Evolutionary conservation across 2,113 vertebrate genomes (phyloP), one percentile per base, ranked within the genome.

Genomic region (Lophochroa leadbeateri): DNA sequence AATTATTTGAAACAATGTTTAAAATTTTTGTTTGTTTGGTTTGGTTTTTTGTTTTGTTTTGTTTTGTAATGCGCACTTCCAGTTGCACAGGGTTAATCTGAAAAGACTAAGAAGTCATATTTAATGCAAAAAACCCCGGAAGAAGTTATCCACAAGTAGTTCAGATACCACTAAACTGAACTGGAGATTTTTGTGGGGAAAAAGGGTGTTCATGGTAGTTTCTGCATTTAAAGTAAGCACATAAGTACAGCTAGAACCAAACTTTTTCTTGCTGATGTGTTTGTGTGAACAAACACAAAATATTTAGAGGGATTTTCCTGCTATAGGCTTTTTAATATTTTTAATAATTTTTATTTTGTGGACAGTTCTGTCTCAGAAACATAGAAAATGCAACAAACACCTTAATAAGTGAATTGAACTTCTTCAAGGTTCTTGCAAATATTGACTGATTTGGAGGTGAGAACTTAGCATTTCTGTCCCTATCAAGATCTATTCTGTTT

Each of bases 51-150:
- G 8, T 50, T 50, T 50, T 50, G 25, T 50, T 52, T 52, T 52
- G 50, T 52, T 57, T 64, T 61, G 10, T 7, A 64, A 88, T 39
- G 25, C 0, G 0, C 39, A 44, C 50, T 71, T 79, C 15, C 52
- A 88, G 29, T 7, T 61, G 20, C 70, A 67, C 5, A 68, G 12
- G 10, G 2, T 44, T 69, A 80, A 72, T 61, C 29, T 64, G 29
- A 80, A 86, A 79, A 90, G 25, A 68, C 24, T 41, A 7, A 80
- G 16, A 77, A 78, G 27, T 68, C 25, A 25, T 31, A 67, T 31
- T 75, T 88, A 43, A 65, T 44, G 29, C 1, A n/a, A 78, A 37
- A 67, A n/a, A 39, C 4, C 0, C 6, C 8, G 12, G 3, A 79
- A 77, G 23, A 76, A 72, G 5, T 61, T 35, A 81, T 11, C 31